phyloP scores from a whole-genome alignment of 1,140 invertebrate species.

The Schmidtea mediterranea region DNA sequence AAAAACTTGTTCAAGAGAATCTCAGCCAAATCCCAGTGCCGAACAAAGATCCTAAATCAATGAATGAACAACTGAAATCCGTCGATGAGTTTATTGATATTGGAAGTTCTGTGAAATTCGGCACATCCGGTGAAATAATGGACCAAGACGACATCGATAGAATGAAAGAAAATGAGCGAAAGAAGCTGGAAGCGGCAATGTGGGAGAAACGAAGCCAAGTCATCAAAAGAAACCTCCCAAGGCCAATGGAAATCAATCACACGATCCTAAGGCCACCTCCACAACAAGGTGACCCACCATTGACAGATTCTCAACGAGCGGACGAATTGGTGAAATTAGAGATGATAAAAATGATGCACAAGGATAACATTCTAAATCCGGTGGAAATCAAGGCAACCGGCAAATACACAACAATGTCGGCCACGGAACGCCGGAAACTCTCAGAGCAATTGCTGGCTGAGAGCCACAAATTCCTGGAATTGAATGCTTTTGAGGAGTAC shows the following conservation, averaged over 20 bases:
- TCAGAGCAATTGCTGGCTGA: slow-evolving; percentile 18
- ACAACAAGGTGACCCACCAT: slow-evolving; percentile 36
- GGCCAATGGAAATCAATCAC: slow-evolving; percentile 54
- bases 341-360: slow-evolving; percentile 78
- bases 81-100: no score
- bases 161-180: slow-evolving; percentile 32
- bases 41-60: no score
- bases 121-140: slow-evolving; percentile 18
- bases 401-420: slow-evolving; percentile 17
- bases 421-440: slow-evolving; percentile 16
- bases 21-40: no score
- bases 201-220: slow-evolving; percentile 51
- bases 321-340: slow-evolving; percentile 87
- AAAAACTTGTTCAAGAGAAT: no score
- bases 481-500: not conserved
- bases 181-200: slow-evolving; percentile 8
- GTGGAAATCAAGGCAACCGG: slow-evolving; percentile 14
- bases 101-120: not conserved
- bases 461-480: slow-evolving; percentile 11
- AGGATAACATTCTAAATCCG: slow-evolving; percentile 34
- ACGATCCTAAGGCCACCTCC: slow-evolving; percentile 43
- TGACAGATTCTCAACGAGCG: slow-evolving; percentile 63
- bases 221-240: slow-evolving; percentile 58
- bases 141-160: slow-evolving; percentile 59
- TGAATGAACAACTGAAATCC: no score